Conservation (phyloP, 2,888 invertebrate genomes). For the Orthosia incerta region DNA sequence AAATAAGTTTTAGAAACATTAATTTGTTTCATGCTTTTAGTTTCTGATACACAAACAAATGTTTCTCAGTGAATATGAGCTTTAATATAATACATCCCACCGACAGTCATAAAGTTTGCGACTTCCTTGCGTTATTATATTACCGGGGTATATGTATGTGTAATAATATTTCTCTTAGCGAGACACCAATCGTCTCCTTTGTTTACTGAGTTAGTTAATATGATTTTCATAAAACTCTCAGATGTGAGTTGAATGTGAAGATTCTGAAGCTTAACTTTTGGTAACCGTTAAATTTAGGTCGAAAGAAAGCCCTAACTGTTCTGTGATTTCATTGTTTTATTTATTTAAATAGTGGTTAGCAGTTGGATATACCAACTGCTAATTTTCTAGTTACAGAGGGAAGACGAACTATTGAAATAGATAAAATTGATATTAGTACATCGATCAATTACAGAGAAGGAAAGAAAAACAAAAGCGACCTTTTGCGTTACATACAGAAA, state of each 20-base stretch:
- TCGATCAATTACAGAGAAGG: neutral
- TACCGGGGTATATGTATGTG: constrained; percentile 58
- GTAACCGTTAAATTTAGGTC: neutral
- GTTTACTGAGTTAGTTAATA: constrained; percentile 61
- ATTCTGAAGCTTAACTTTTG: constrained; percentile 5
- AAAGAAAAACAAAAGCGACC: too few species aligned
- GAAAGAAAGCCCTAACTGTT: neutral
- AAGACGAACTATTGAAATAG: too few species aligned
- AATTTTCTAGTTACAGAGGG: too few species aligned
- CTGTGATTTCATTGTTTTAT: neutral
- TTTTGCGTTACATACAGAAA: neutral
- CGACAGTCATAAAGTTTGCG: constrained; percentile 68
- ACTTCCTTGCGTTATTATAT: constrained; percentile 67
- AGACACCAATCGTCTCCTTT: constrained; percentile 61
- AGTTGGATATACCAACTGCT: too few species aligned
- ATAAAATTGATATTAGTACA: neutral
- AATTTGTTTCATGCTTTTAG: too few species aligned
- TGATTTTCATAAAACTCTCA: constrained; percentile 50
- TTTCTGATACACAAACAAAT: too few species aligned
- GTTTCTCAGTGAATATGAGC: too few species aligned
- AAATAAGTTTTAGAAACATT: too few species aligned
- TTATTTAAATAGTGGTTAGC: neutral
- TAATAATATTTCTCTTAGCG: constrained; percentile 70
- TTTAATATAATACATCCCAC: constrained; percentile 61
- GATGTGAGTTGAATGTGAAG: constrained; percentile 21